Evolutionary conservation across 2,888 invertebrate species (phyloP), one percentile per base, ranked within the genome.

Genomic region (Limnephilus auricula): DNA sequence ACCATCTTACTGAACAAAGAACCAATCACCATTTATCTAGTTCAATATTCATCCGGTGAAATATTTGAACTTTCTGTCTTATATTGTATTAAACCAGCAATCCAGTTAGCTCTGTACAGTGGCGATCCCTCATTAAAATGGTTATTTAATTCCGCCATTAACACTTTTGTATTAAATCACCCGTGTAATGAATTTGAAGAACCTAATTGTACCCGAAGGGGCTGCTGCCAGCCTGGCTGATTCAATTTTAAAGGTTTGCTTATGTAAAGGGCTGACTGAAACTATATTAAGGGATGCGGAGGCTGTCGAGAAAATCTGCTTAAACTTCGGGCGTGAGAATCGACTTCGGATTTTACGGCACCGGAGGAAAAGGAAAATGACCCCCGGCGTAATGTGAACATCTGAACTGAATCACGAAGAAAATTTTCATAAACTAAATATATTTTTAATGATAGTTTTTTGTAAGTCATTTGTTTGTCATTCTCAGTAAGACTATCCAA

Each of bases 91-190:
- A 65, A 65, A 25, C 25, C 18, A 65, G 50, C 50, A 32, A 88
- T 88, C n/a, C 65, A 78, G n/a, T 32, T 40, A n/a, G n/a, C 84
- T 40, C n/a, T 84, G 40, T 37, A 84, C 50, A 18, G 50, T 25
- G 50, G 25, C 84, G 30, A 50, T 31, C 79, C 37, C 79, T 89
- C 34, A 89, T 79, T 88, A 79, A 89, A 79, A 79, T 89, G 79
- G 89, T 89, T 89, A 79, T 79, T 92, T 80, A 86, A 85, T 91
- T 92, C 90, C 32, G 31, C 89, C 92, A 89, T 92, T 91, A 89
- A 92, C 92, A 92, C 92, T 90, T 92, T 92, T 92, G 90, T 79
- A 89, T 92, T 89, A 90, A 92, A 92, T 92, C 92, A 89, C 85
- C 89, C 90, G 90, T 85, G 86, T 90, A 91, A 92, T 92, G 92